Evolutionary conservation across 1,140 invertebrate genomes (phyloP).

Genomic region (Argopecten irradians): DNA sequence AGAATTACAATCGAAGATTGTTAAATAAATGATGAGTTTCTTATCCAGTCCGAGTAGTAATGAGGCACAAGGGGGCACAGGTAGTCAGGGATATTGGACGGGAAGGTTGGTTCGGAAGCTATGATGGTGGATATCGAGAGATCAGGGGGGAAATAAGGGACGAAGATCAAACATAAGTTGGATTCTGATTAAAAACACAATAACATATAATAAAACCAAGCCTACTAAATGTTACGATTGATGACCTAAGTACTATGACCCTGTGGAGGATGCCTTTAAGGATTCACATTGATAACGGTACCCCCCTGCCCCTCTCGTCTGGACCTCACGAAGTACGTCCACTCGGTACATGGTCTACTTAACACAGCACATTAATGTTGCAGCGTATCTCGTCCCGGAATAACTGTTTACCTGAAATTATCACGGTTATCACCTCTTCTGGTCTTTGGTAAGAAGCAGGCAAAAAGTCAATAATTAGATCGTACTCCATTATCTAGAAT

Average conservation of each 20-base stretch:
- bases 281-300: too few relatives aligned
- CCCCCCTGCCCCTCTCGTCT: neutral
- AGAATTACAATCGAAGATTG: neutral
- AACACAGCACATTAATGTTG: neutral
- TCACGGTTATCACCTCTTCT: neutral
- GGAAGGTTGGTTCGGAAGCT: neutral
- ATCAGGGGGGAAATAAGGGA: neutral
- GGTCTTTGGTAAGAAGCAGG: too few relatives aligned
- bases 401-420: neutral
- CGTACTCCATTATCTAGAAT: too few relatives aligned
- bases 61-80: neutral
- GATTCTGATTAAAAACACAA: neutral
- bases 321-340: neutral
- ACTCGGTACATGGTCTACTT: neutral
- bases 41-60: neutral
- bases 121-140: neutral
- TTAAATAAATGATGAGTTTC: constrained; percentile 5
- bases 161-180: neutral
- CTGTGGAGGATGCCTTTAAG: too few relatives aligned
- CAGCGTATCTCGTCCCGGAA: neutral
- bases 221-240: too few relatives aligned
- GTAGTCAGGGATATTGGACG: neutral
- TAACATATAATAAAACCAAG: too few relatives aligned
- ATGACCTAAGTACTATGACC: too few relatives aligned
- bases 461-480: too few relatives aligned